Percentiles rank a stretch among this genome's conserved stretches.
Evolutionary conservation across 2,888 invertebrate species (phyloP).

Genomic region (Hemaris fuciformis): DNA sequence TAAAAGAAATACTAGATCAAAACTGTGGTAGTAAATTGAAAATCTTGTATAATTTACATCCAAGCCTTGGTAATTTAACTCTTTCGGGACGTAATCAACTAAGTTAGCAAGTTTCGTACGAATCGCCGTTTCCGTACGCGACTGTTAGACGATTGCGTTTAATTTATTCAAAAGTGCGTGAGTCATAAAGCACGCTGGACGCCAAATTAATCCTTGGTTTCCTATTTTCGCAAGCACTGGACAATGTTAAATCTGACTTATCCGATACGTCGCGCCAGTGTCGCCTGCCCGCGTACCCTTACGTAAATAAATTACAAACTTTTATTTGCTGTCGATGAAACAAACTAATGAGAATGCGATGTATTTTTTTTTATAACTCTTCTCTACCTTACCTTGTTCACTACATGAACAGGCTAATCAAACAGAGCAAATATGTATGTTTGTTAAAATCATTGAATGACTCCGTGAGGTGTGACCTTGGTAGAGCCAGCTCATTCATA

Average conservation of each 20-base stretch:
- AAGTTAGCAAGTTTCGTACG: background rate
- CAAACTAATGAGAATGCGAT: no score
- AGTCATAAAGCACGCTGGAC: slow-evolving; percentile 3
- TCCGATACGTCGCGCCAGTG: background rate
- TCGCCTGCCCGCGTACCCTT: background rate
- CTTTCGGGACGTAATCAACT: background rate
- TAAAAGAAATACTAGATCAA: background rate
- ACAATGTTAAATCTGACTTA: slow-evolving; percentile 5
- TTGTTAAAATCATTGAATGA: no score
- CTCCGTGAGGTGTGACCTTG: no score
- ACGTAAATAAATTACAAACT: background rate
- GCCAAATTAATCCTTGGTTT: background rate
- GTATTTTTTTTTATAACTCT: no score
- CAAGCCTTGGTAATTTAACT: background rate
- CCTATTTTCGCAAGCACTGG: slow-evolving; percentile 13
- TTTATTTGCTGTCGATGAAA: background rate
- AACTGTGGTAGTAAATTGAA: background rate
- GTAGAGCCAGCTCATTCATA: no score
- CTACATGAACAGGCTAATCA: no score
- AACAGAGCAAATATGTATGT: no score
- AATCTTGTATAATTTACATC: background rate
- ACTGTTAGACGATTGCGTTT: background rate
- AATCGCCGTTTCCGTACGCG: background rate
- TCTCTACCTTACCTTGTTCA: no score
- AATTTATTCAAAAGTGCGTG: slow-evolving; percentile 10